Percentiles rank a stretch among this genome's conserved stretches.
These are phyloP conservation scores for Eriosoma lanigerum DNA, from an alignment of 1,140 invertebrate species.

Conservation along the genomic window DNA sequence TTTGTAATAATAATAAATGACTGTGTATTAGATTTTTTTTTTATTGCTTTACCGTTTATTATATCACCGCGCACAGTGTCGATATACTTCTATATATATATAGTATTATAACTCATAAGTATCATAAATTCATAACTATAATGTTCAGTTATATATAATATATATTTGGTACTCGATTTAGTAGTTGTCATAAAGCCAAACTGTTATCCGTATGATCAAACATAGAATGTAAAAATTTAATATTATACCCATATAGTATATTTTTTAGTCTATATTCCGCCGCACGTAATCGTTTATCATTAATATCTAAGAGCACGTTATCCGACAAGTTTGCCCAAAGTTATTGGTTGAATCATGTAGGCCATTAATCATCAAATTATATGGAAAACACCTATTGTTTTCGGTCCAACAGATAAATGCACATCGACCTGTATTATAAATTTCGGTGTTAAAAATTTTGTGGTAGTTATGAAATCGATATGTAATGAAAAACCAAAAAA, in stretches of 20 bases:
- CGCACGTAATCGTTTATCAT: neutral
- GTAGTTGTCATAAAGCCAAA: neutral
- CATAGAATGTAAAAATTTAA: neutral
- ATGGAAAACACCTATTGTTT: constrained; percentile 4
- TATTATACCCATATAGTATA: too few species aligned
- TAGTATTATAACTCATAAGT: too few species aligned
- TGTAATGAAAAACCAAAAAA: too few species aligned
- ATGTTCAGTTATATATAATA: neutral
- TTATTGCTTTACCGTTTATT: too few species aligned
- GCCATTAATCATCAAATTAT: constrained; percentile 5
- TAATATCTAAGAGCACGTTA: neutral
- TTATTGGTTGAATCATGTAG: constrained; percentile 12
- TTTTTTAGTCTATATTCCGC: neutral
- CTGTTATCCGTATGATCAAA: neutral
- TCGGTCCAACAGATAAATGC: constrained; percentile 5
- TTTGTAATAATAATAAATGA: too few species aligned
- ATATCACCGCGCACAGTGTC: too few species aligned
- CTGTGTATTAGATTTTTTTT: too few species aligned
- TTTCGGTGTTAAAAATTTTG: neutral
- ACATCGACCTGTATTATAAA: neutral
- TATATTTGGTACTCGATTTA: neutral
- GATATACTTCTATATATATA: too few species aligned
- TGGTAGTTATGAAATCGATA: constrained; percentile 17
- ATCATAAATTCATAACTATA: too few species aligned
- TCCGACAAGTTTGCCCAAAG: neutral